phyloP scores from a whole-genome alignment of 2,797 vertebrate genomes.

The Spea hammondii region DNA sequence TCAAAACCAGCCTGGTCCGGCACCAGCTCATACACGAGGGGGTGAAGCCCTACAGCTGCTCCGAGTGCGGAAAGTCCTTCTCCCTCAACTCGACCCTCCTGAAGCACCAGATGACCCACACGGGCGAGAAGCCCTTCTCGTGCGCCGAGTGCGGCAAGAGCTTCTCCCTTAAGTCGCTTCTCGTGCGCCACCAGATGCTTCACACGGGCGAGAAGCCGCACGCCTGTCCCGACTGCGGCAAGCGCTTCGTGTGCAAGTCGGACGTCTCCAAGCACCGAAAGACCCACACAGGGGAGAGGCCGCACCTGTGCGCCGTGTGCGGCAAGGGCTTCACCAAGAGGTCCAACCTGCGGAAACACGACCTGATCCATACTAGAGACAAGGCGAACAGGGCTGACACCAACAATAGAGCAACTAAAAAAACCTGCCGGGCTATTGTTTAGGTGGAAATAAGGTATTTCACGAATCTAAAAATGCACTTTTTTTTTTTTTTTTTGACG shows the following conservation, averaged over 20 bases:
- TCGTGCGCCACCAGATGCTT: background rate
- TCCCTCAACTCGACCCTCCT: background rate
- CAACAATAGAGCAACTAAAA: too few relatives aligned
- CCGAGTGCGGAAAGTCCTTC: conserved; percentile 1
- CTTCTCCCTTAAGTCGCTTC: background rate
- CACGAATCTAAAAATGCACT: too few relatives aligned
- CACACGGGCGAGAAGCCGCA: background rate
- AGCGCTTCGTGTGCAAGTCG: background rate
- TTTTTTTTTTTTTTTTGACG: too few relatives aligned
- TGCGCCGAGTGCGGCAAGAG: conserved; percentile 6
- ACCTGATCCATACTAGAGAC: background rate
- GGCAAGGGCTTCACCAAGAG: background rate
- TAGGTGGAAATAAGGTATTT: too few relatives aligned
- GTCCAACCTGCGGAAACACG: background rate
- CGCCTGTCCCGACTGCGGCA: conserved; percentile 5
- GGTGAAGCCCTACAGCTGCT: background rate
- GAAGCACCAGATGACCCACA: background rate
- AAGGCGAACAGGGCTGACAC: background rate
- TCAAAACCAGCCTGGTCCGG: background rate
- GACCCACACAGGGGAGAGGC: background rate
- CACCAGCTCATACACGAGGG: background rate
- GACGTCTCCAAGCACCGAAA: background rate
- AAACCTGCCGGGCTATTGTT: too few relatives aligned
- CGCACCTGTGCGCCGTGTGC: background rate
- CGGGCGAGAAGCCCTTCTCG: background rate